Evolutionary conservation across 2,113 vertebrate species (phyloP).

Genomic region (Eira barbara): DNA sequence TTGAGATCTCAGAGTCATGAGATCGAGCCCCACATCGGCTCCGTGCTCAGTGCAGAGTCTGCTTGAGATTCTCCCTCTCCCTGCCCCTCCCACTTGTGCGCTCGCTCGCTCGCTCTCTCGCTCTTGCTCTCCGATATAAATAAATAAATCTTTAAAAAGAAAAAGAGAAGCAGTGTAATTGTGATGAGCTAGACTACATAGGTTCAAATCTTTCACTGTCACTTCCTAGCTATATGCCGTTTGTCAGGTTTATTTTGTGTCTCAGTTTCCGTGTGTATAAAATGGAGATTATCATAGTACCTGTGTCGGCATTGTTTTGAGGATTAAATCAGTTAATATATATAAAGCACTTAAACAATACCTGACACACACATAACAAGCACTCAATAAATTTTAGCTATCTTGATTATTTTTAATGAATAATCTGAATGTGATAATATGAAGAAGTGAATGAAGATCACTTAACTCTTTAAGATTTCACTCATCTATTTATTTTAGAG

Average conservation of each 20-base stretch:
- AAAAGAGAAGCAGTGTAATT: neutral
- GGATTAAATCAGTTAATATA: neutral
- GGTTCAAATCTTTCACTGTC: neutral
- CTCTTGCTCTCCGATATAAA: neutral
- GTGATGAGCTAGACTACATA: neutral
- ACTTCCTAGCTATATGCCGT: neutral
- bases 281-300: neutral
- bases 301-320: neutral
- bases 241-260: neutral
- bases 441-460: slow-evolving; percentile 12
- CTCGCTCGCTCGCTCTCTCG: no score
- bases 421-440: neutral
- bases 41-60: neutral
- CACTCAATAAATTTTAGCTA: neutral
- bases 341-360: neutral
- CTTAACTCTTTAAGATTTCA: neutral
- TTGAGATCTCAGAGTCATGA: neutral
- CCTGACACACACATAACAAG: neutral
- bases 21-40: neutral
- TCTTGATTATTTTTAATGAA: slow-evolving; percentile 3
- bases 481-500: neutral
- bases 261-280: neutral
- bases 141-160: neutral
- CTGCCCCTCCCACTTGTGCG: neutral
- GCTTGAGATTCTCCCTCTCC: neutral